Evolutionary conservation across 35 echinoderm and acorn worm genomes (phyloP), one percentile per base, ranked within the genome.

Genomic region (Patiria miniata): DNA sequence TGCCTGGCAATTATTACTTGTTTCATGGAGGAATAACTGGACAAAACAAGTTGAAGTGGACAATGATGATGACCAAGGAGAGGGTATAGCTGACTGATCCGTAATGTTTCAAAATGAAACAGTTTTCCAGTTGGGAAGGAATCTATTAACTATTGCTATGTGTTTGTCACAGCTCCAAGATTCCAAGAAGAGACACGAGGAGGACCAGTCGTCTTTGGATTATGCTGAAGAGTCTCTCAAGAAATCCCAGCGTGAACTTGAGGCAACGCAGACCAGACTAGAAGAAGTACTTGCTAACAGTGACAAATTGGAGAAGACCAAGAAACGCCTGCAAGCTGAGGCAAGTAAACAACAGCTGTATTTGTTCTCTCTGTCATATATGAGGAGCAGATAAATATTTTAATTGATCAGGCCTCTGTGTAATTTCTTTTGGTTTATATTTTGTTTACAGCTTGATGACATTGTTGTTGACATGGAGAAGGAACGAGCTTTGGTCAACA

Each of bases 231-330:
- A 99, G 68, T 42, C 69, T 36, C 78, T 61, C 37, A 94, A 94
- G 87, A 92, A 90, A 60, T 16, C 68, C 34, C 28, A 44, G 8
- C 54, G 82, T 32, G 96, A 99, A 22, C 36, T 92, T 32, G 96
- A 99, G 16, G 89, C 90, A 7, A 4, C 87, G 6, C 50, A 83
- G 3, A 90, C 52, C 53, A 29, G 68, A 16, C 81, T 95, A 1
- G 93, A 92, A 59, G 96, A 99, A 53, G 28, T 94, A 2, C 87
- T 88, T 39, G 56, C 83, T 21, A 42, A n/a, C 78, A 91, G 56
- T 26, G 96, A 99, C 44, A 99, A 99, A 87, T 82, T 99, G 38
- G 89, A 94, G 78, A 99, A 99, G 87, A 99, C 96, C 54, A 99
- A 99, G 79, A 94, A 94, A 37, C 90, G 93, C 33, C 89, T 99